Conservation (phyloP, 2,888 invertebrate genomes). For the Ectemnius cavifrons region DNA sequence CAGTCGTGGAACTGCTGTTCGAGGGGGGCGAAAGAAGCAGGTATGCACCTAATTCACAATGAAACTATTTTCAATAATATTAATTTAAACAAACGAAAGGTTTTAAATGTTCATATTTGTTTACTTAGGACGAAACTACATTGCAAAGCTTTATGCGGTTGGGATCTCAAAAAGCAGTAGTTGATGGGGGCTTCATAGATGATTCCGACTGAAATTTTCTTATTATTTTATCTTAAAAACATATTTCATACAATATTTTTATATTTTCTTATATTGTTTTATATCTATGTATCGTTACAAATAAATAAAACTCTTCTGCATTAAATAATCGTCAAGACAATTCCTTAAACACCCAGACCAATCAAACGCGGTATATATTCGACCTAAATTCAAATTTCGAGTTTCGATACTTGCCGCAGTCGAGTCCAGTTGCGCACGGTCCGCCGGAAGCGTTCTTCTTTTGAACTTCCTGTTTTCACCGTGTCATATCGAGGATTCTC, state of each 20-base stretch:
- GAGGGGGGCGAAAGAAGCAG: not conserved
- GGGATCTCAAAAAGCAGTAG: not conserved
- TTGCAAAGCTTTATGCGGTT: not conserved
- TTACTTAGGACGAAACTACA: constrained; percentile 2
- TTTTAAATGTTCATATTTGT: constrained; percentile 6
- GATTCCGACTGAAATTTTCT: not conserved
- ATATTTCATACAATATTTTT: constrained; percentile 1
- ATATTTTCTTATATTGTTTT: not conserved
- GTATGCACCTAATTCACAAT: constrained; percentile 10
- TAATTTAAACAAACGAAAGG: constrained; percentile 5
- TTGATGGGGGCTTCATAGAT: too few species aligned
- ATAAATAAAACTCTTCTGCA: constrained; percentile 25
- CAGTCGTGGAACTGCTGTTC: too few species aligned
- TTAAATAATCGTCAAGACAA: not conserved
- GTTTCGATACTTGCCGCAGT: constrained; percentile 43
- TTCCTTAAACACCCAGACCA: not conserved
- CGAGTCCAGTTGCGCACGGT: constrained; percentile 22
- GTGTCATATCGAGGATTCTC: constrained; percentile 46
- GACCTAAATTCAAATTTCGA: constrained; percentile 31
- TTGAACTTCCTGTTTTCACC: constrained; percentile 60
- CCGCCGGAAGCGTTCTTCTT: constrained; percentile 57
- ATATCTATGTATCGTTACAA: not conserved
- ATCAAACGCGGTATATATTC: not conserved
- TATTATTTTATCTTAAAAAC: constrained; percentile 5
- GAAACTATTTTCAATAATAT: not conserved